Evolutionary conservation across 1,140 invertebrate genomes (phyloP), one percentile per base, ranked within the genome.

Genomic region (Latrodectus geometricus): DNA sequence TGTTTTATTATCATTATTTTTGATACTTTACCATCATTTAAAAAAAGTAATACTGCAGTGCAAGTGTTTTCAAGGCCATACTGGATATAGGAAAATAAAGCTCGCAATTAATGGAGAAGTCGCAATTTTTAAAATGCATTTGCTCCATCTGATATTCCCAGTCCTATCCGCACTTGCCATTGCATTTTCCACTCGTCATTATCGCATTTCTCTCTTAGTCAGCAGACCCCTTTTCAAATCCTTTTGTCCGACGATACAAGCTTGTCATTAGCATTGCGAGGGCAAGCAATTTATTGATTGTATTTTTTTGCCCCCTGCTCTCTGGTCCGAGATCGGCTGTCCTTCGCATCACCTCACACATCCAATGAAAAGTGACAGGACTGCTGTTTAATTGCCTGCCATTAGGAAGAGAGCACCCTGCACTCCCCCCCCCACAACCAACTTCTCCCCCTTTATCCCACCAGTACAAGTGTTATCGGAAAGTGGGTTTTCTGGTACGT

Each of bases 401-500:
- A 82, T 82, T 82, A 82, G 80, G 21, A 35, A 17, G 23, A 61
- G 15, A 78, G 54, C 9, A 15, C 23, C 20, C 17, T 35, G 23
- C 52, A 11, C 5, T 23, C 48, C 9, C 9, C 14, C 8, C 23
- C n/a, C 14, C 12, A 23, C 54, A 17, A 3, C 54, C 54, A 61
- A 14, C 54, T 14, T 61, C 54, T n/a, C 54, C 17, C n/a, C 23
- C 70, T 49, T 23, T 23, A 11, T 49, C n/a, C 20, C 35, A 80
- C 12, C 14, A 49, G 68, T 82, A 73, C 69, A 74, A 73, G 80
- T 73, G 68, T 82, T 82, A 82, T 82, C 80, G 80, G 80, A 73
- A 82, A 82, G 80, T 73, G 80, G 80, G 69, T 82, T 82, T 82
- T 82, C 80, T 82, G 80, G 80, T 82, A 82, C 80, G 70, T 82